Conservation (phyloP, 2,113 vertebrate genomes). For the Forbesichthys papilliferus region DNA sequence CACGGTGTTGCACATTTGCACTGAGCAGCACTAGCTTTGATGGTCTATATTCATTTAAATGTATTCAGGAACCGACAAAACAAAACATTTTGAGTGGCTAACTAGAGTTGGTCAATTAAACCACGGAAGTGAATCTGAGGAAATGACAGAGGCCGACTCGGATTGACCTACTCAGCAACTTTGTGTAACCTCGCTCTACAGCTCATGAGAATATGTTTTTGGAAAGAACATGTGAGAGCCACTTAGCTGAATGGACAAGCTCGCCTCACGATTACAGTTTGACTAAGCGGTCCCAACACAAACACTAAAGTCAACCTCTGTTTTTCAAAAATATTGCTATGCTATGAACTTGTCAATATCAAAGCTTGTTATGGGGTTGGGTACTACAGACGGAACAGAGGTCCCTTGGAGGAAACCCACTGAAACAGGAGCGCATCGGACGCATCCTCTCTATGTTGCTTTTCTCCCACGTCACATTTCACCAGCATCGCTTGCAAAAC, state of each 20-base stretch:
- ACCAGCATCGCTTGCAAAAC: conserved; percentile 57
- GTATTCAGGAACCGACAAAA: conserved; percentile 18
- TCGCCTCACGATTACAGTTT: neutral
- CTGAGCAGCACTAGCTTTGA: conserved; percentile 36
- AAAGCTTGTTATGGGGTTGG: too few relatives aligned
- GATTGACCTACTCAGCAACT: neutral
- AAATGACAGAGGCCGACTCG: neutral
- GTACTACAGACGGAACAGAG: conserved; percentile 45
- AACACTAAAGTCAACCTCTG: neutral
- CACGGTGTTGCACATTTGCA: conserved; percentile 25
- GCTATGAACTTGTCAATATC: too few relatives aligned
- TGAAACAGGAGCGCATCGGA: conserved; percentile 74
- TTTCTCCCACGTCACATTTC: conserved; percentile 68
- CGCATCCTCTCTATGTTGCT: conserved; percentile 65
- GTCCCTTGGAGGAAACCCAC: conserved; percentile 65
- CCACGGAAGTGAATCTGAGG: conserved; percentile 40
- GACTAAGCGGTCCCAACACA: neutral
- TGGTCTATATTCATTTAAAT: neutral
- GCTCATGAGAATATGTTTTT: conserved; percentile 2
- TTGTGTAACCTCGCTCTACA: neutral
- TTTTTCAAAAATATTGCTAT: too few relatives aligned
- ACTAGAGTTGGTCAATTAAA: conserved; percentile 1
- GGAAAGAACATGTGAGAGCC: neutral
- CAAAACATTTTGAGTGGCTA: conserved; percentile 11
- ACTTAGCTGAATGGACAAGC: neutral